These are phyloP conservation scores for Pseudoips prasinana DNA, from an alignment of 2,888 invertebrate species.

Conservation along the genomic window DNA sequence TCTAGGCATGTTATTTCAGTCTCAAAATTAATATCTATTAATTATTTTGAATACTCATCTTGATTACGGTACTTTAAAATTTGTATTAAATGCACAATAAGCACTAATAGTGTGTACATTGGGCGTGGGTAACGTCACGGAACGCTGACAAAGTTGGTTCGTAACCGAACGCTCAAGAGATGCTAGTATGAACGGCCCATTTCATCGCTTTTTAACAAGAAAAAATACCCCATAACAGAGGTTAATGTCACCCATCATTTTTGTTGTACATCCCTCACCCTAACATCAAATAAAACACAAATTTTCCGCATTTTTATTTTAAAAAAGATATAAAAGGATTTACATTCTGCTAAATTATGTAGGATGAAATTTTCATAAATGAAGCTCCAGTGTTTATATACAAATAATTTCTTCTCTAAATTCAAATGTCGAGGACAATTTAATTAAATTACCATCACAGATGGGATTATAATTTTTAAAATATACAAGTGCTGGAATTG, in stretches of 20 bases:
- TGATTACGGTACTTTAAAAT: too few relatives aligned
- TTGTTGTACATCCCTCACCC: slow-evolving; percentile 25
- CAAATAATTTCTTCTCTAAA: slow-evolving; percentile 25
- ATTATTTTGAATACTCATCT: too few relatives aligned
- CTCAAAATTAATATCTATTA: too few relatives aligned
- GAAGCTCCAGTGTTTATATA: slow-evolving; percentile 22
- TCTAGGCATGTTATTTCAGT: too few relatives aligned
- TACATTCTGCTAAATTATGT: slow-evolving; percentile 17
- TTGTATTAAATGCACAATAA: too few relatives aligned
- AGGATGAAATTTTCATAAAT: slow-evolving; percentile 20
- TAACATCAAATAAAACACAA: slow-evolving; percentile 59
- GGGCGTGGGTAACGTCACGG: too few relatives aligned
- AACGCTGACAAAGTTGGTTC: too few relatives aligned
- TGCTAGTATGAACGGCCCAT: too few relatives aligned
- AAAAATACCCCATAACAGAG: slow-evolving; percentile 38
- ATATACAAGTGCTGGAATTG: slow-evolving; percentile 31
- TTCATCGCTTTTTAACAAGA: slow-evolving; percentile 38
- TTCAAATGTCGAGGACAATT: slow-evolving; percentile 19
- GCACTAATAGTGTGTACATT: too few relatives aligned
- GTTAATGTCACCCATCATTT: slow-evolving; percentile 44
- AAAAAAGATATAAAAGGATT: slow-evolving; percentile 51
- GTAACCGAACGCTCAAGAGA: too few relatives aligned
- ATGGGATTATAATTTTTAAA: slow-evolving; percentile 20
- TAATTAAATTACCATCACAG: slow-evolving; percentile 25
- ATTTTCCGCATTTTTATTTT: slow-evolving; percentile 59